Conservation (phyloP, 1,140 invertebrate species). For the Aphaenogaster floridana region DNA sequence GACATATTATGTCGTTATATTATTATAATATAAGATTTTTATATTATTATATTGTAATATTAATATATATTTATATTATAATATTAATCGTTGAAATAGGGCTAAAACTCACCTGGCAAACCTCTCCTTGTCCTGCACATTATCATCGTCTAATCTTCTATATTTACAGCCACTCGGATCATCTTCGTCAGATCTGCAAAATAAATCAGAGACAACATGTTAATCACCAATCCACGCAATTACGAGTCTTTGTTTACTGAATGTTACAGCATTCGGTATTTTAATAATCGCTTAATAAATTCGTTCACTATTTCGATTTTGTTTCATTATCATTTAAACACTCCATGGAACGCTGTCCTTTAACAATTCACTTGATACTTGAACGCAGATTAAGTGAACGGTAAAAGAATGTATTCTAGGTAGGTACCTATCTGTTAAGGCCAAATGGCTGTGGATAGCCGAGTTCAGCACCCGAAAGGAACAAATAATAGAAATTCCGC, state of each 20-base stretch:
- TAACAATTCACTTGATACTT: background rate
- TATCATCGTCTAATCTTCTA: conserved; percentile 96
- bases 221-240: background rate
- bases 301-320: background rate
- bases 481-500: conserved; percentile 64
- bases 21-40: background rate
- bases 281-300: background rate
- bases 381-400: background rate
- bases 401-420: background rate
- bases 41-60: background rate
- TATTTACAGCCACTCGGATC: conserved; percentile 93
- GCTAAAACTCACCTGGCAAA: conserved; percentile 93
- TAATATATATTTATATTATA: background rate
- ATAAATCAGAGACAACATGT: background rate
- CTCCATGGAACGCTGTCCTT: background rate
- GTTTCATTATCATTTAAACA: background rate
- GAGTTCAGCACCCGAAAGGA: conserved; percentile 49
- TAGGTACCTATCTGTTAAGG: background rate
- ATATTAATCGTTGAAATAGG: conserved; percentile 63
- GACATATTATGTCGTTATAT: background rate
- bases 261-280: background rate
- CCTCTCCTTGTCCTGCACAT: conserved; percentile 97
- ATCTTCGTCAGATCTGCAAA: conserved; percentile 93
- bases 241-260: background rate
- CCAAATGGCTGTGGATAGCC: background rate